phyloP scores from a whole-genome alignment of 2,113 vertebrate species.

The Ascaphus truei region DNA sequence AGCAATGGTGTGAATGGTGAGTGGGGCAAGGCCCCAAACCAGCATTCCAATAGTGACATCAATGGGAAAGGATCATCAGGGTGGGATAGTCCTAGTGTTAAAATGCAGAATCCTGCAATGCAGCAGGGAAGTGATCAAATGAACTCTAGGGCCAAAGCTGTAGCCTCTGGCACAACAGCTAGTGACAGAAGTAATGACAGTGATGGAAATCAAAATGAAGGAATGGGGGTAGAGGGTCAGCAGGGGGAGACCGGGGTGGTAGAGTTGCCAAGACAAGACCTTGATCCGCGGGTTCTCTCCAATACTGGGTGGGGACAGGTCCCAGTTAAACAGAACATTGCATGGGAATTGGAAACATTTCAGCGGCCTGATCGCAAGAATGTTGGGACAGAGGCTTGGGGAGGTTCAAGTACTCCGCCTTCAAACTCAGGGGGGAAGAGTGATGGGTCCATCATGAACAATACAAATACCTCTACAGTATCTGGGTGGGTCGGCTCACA shows the following conservation, averaged over 20 bases:
- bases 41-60: constrained; percentile 76
- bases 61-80: constrained; percentile 68
- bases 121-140: constrained; percentile 65
- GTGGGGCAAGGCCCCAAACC: constrained; percentile 71
- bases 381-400: constrained; percentile 82
- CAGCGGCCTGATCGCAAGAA: constrained; percentile 77
- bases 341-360: constrained; percentile 96
- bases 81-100: constrained; percentile 70
- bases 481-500: constrained; percentile 83
- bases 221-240: constrained; percentile 63
- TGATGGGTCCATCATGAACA: constrained; percentile 75
- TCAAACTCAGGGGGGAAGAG: constrained; percentile 83
- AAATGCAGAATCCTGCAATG: constrained; percentile 58
- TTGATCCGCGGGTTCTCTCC: constrained; percentile 92
- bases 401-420: constrained; percentile 73
- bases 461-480: constrained; percentile 79
- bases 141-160: constrained; percentile 81
- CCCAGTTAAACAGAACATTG: constrained; percentile 93
- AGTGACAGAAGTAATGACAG: constrained; percentile 87
- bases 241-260: constrained; percentile 69
- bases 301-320: constrained; percentile 97
- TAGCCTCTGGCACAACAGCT: constrained; percentile 69
- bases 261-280: constrained; percentile 82
- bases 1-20: constrained; percentile 67
- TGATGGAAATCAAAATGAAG: constrained; percentile 66